phyloP scores from a whole-genome alignment of 2,113 vertebrate genomes.

The Copsychus sechellarum region DNA sequence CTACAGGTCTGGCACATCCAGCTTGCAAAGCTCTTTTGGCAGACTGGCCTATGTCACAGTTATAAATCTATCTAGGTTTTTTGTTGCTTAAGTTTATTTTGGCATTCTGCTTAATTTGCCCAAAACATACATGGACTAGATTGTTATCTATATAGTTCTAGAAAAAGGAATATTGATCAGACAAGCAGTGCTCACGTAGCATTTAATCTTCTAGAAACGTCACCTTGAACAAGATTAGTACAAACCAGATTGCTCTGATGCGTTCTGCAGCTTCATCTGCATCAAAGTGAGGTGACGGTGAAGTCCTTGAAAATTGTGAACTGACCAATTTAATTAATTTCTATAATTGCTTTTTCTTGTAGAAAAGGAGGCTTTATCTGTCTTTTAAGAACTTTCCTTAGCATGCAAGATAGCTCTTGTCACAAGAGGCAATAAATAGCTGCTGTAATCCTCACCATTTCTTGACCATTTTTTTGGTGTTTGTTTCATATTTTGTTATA shows the following conservation, averaged over 20 bases:
- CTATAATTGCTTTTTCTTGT: background rate
- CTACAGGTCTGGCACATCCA: background rate
- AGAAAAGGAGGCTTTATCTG: background rate
- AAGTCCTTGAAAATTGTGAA: constrained; percentile 25
- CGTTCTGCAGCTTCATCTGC: background rate
- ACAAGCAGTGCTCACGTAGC: background rate
- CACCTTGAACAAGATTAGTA: background rate
- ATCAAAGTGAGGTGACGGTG: background rate
- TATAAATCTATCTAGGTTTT: background rate
- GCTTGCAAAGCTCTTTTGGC: background rate
- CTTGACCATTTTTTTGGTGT: background rate
- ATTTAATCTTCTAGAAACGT: background rate
- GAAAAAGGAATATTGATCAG: background rate
- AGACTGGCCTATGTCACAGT: background rate
- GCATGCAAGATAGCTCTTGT: background rate
- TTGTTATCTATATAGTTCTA: background rate
- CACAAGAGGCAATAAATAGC: background rate
- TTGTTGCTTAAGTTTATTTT: background rate
- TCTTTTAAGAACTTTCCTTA: background rate
- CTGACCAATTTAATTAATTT: constrained; percentile 7
- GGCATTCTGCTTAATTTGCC: background rate
- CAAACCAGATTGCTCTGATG: background rate
- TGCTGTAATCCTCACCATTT: background rate
- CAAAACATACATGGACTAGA: background rate
- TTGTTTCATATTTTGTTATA: background rate